phyloP scores from a whole-genome alignment of 2,797 vertebrate genomes.

The Alauda arvensis region DNA sequence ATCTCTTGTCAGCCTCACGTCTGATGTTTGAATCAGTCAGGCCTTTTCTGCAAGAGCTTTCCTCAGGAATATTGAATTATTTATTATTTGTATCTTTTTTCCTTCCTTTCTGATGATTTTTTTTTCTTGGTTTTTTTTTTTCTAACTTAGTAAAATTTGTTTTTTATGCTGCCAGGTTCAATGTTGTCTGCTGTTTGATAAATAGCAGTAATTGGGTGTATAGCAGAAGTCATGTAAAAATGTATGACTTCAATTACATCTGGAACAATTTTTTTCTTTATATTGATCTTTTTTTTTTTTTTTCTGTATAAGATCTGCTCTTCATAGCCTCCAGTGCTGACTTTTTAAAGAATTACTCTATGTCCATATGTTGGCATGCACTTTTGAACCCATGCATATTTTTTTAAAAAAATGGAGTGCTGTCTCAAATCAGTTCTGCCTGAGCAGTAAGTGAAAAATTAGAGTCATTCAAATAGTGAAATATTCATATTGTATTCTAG shows the following conservation, averaged over 20 bases:
- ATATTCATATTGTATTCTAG: conserved; percentile 24
- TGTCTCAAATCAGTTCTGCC: conserved; percentile 20
- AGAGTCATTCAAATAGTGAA: conserved; percentile 7
- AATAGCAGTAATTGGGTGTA: conserved; percentile 79
- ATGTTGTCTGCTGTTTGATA: conserved; percentile 76
- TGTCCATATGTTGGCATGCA: conserved; percentile 55
- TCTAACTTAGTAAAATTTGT: conserved; percentile 78
- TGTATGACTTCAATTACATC: conserved; percentile 79
- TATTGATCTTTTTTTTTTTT: conserved; percentile 69
- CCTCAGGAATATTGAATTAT: conserved; percentile 84
- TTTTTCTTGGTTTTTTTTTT: neutral
- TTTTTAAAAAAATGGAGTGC: neutral
- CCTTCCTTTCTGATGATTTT: conserved; percentile 73
- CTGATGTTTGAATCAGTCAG: conserved; percentile 84
- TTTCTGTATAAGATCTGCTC: conserved; percentile 62
- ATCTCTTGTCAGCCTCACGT: conserved; percentile 79
- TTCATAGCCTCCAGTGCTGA: conserved; percentile 61
- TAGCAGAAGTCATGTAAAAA: conserved; percentile 76
- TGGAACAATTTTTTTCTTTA: conserved; percentile 69
- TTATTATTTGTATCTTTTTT: conserved; percentile 82
- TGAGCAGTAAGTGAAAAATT: conserved; percentile 17
- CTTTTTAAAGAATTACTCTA: conserved; percentile 66
- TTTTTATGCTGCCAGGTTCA: conserved; percentile 77
- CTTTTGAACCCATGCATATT: conserved; percentile 55
- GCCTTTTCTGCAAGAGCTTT: conserved; percentile 78